Base-by-base conservation (phyloP, 2,113 vertebrate genomes). In the Vidua macroura region DNA sequence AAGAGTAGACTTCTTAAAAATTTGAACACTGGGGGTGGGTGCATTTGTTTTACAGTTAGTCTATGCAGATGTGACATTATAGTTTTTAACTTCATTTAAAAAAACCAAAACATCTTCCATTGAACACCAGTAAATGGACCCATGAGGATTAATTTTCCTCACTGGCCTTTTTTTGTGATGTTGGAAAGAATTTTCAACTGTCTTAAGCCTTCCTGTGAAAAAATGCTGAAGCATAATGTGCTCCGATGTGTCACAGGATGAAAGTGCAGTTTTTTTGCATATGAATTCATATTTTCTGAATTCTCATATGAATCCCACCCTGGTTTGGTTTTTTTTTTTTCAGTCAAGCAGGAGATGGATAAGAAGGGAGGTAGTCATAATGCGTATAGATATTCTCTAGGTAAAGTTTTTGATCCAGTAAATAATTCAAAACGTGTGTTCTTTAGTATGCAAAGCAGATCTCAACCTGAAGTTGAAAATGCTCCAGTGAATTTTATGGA, bases 41-140 rank as follows among this genome's bases (percentile, higher is more conserved):
- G 58, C 1, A 1, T 80, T 88, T 53, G 7, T 33, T 85, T 46
- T 67, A 44, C 44, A 53, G 53, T 51, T 77, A 39, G 39, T 59
- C 48, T 83, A 1, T 59, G 33, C 6, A 77, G 49, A 15, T 55
- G 8, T 68, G 35, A 51, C 44, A 63, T 72, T 1, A 16, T 11
- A 28, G 39, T 73, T 75, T 78, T 39, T 46, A 59, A 74, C 22
- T 44, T 64, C 4, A 53, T 7, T 55, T 5, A 8, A 28, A 52
- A 8, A 16, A 15, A 7, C 1, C 39, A 22, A 0, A 22, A 8
- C 3, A 10, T 70, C 10, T 77, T 55, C 10, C 33, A 4, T 23
- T 94, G 33, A 78, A 4, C 14, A 30, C 6, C 23, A 39, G 9
- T 55, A 80, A 88, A 44, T 46, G 35, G 43, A 67, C 17, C 31